A percentile compares a stretch with the other conserved stretches of the same genome.
Evolutionary conservation across 2,113 vertebrate species (phyloP).

Genomic region (Arothron firmamentum): DNA sequence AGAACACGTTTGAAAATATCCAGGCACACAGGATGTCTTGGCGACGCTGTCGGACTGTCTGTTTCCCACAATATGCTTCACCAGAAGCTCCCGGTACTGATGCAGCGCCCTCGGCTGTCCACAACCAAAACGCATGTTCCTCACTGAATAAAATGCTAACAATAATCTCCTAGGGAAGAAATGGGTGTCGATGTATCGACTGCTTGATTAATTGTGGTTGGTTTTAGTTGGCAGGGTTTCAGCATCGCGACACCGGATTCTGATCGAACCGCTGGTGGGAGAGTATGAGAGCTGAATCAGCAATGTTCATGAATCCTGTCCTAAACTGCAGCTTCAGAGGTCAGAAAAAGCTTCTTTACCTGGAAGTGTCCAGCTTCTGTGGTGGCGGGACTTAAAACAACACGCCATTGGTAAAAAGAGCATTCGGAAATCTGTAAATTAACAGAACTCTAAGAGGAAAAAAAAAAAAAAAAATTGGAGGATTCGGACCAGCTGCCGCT

Average conservation of each 20-base stretch:
- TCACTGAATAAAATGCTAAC: constrained; percentile 10
- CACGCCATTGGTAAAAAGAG: constrained; percentile 66
- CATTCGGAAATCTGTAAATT: constrained; percentile 26
- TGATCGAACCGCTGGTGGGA: constrained; percentile 26
- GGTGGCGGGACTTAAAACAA: constrained; percentile 66
- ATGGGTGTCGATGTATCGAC: constrained; percentile 1
- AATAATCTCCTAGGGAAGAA: neutral
- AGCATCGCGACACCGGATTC: constrained; percentile 34
- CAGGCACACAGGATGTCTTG: constrained; percentile 63
- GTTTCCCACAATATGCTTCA: constrained; percentile 48
- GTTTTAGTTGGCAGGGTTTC: constrained; percentile 22
- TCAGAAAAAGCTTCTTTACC: constrained; percentile 56
- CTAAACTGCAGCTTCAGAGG: no score
- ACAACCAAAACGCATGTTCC: constrained; percentile 4
- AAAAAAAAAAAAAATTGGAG: constrained; percentile 31
- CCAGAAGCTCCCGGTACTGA: constrained; percentile 10
- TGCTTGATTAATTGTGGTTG: constrained; percentile 8
- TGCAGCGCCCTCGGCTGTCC: constrained; percentile 5
- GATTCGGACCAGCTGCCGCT: constrained; percentile 55
- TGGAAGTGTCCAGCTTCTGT: constrained; percentile 71
- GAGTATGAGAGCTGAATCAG: no score
- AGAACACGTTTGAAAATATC: constrained; percentile 41
- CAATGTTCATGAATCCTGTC: neutral
- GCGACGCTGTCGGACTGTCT: constrained; percentile 32
- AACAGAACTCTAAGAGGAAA: constrained; percentile 17